Conservation (phyloP, 2,888 invertebrate species). For the Spisula subtruncata region DNA sequence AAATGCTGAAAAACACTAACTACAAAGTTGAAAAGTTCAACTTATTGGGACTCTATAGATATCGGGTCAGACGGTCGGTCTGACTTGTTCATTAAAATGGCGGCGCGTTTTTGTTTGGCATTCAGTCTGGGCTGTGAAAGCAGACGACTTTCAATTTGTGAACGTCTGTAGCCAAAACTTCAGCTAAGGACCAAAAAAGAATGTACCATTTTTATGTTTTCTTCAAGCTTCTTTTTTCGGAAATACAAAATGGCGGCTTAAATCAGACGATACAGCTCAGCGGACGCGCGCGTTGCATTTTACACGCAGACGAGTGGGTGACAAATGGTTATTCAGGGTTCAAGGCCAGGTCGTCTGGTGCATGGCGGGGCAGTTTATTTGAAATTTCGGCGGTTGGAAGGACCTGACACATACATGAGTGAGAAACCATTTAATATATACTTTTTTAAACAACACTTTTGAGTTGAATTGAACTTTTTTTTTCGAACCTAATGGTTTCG, state of each 20-base stretch:
- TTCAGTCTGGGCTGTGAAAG: constrained; percentile 21
- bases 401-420: neutral
- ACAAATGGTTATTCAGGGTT: neutral
- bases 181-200: too few relatives aligned
- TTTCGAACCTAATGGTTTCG: too few relatives aligned
- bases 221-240: neutral
- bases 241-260: constrained; percentile 7
- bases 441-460: too few relatives aligned
- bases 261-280: neutral
- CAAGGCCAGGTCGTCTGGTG: neutral
- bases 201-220: neutral
- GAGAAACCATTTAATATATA: neutral
- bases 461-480: too few relatives aligned
- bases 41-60: neutral
- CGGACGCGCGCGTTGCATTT: too few relatives aligned
- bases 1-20: neutral
- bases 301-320: neutral
- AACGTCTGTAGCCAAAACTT: too few relatives aligned
- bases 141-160: neutral
- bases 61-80: constrained; percentile 25
- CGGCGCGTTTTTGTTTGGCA: constrained; percentile 11
- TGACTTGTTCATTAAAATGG: constrained; percentile 41
- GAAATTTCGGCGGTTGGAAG: neutral
- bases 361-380: neutral
- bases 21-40: constrained; percentile 14